Conservation (phyloP, 2,888 invertebrate species). For the Prenolepis imparis region DNA sequence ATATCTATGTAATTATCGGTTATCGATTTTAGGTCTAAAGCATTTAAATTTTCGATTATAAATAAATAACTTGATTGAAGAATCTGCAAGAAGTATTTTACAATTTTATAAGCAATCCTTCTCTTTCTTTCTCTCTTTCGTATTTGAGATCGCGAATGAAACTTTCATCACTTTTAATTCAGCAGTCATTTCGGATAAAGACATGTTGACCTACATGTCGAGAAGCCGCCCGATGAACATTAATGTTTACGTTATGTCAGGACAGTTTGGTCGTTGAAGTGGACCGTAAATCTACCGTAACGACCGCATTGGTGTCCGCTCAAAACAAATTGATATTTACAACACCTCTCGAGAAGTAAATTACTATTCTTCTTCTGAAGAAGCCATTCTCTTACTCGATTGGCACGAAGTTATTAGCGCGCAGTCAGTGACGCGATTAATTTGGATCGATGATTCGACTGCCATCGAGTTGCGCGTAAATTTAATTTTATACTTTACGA, state of each 20-base stretch:
- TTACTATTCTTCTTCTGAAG: slow-evolving; percentile 55
- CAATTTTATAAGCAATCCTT: neutral
- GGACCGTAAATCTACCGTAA: slow-evolving; percentile 78
- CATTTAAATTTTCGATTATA: neutral
- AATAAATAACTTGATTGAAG: neutral
- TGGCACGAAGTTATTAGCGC: neutral
- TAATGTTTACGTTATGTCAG: slow-evolving; percentile 78
- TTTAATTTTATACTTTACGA: slow-evolving; percentile 32
- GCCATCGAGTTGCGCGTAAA: neutral
- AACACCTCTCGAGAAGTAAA: slow-evolving; percentile 55
- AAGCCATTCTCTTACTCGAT: slow-evolving; percentile 37
- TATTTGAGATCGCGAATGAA: neutral
- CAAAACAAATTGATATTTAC: slow-evolving; percentile 75
- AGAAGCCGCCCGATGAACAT: slow-evolving; percentile 67
- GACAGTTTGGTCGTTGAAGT: slow-evolving; percentile 72
- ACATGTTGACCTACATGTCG: slow-evolving; percentile 67
- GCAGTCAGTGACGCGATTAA: neutral
- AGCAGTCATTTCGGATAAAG: slow-evolving; percentile 59
- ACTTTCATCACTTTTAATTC: slow-evolving; percentile 35
- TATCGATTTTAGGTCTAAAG: neutral
- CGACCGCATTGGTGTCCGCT: slow-evolving; percentile 69
- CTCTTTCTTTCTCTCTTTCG: neutral
- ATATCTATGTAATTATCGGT: neutral
- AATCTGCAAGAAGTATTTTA: neutral
- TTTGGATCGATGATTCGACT: neutral